Base-by-base conservation (phyloP, 1,140 invertebrate species). In the Drosophila erecta region DNA sequence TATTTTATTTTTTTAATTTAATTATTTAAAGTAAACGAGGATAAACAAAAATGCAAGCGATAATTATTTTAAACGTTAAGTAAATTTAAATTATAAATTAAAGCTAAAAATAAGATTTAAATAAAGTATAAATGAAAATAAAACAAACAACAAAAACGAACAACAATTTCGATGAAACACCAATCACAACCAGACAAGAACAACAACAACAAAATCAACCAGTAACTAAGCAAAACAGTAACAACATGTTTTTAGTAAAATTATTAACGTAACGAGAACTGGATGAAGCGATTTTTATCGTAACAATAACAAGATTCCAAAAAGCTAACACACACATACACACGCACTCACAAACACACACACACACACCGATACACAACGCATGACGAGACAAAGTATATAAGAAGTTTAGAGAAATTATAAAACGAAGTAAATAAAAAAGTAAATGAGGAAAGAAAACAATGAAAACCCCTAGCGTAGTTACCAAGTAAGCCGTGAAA, bases 61-160 rank as follows among this genome's bases (percentile, higher is more conserved):
- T 92, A 91, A 92, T 91, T 91, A 92, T 92, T 90, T 87, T 92
- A 92, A 90, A 92, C 75, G 70, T 90, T 92, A 92, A 92, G 90
- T 91, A 91, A 91, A 78, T 86, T 90, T 91, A 92, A 92, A 92
- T 92, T 91, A 92, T 90, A 91, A 90, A 90, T 87, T 87, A 87
- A 87, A 87, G 79, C 83, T 87, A 87, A 60, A 87, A 87, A 76
- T 87, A 87, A 87, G 83, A 87, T 89, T 86, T 87, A 87, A 87
- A 87, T 87, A 87, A 87, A 87, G 79, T 87, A 81, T 91, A 91
- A 89, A 73, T 62, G 66, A 66, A 81, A 90, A 81, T 60, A 87
- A 90, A 76, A 66, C 38, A 76, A 79, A 27, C 22, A 46, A 46
- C 22, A 27, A 27, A 46, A 46, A 35, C 54, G 73, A 76, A 49